Evolutionary conservation across 1,140 invertebrate species (phyloP).

Genomic region (Papilio polytes): DNA sequence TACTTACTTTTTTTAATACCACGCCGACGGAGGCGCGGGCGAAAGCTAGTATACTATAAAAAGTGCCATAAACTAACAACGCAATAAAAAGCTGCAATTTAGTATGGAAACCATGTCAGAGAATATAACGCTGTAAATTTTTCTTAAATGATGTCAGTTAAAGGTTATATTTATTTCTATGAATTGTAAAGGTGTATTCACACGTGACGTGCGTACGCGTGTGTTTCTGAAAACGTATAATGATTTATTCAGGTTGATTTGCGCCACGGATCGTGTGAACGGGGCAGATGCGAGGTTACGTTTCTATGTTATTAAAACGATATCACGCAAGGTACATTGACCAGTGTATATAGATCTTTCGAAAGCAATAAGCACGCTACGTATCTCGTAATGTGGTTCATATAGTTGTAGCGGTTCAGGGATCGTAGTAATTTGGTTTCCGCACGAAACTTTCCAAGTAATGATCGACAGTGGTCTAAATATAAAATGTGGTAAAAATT

Average conservation of each 20-base stretch:
- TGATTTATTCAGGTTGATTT: slow-evolving; percentile 37
- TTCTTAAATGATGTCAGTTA: not conserved
- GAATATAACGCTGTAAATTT: not conserved
- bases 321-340: slow-evolving; percentile 27
- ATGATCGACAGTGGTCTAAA: slow-evolving; percentile 23
- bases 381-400: not conserved
- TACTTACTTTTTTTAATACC: too few species aligned
- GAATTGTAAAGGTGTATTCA: not conserved
- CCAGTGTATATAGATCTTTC: slow-evolving; percentile 3
- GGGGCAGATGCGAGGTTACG: slow-evolving; percentile 30
- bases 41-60: too few species aligned
- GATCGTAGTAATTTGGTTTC: slow-evolving; percentile 25
- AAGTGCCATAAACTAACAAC: too few species aligned
- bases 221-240: slow-evolving; percentile 13
- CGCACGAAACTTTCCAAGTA: slow-evolving; percentile 19
- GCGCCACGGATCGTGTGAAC: slow-evolving; percentile 24
- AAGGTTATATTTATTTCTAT: not conserved
- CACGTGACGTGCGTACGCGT: not conserved
- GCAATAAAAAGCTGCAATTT: too few species aligned
- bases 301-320: slow-evolving; percentile 34
- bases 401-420: not conserved
- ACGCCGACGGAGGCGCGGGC: too few species aligned
- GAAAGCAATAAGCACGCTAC: slow-evolving; percentile 26
- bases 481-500: slow-evolving; percentile 22
- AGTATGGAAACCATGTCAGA: not conserved